A percentile compares a stretch with the other conserved stretches of the same genome.
These are phyloP conservation scores for Neofelis nebulosa DNA, from an alignment of 2,113 vertebrate species.

Conservation along the genomic window DNA sequence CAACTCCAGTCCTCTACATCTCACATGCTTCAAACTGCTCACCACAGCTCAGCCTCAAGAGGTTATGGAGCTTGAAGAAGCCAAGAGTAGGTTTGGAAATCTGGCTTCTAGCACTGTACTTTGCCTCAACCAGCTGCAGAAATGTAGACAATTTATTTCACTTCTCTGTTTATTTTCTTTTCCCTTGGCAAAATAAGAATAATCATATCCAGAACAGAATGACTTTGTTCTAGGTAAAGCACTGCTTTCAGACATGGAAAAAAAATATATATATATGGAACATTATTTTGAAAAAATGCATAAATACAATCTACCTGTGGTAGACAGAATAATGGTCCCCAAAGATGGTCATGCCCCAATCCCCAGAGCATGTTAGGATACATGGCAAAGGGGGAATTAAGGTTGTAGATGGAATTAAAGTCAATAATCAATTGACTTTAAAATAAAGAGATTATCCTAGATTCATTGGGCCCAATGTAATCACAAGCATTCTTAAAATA, in stretches of 20 bases:
- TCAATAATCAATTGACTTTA: neutral
- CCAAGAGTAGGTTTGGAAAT: neutral
- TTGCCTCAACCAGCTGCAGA: neutral
- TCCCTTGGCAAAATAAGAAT: neutral
- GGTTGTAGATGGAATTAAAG: neutral
- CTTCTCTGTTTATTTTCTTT: neutral
- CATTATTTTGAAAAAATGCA: slow-evolving; percentile 16
- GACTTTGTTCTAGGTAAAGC: neutral
- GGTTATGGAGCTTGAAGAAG: neutral
- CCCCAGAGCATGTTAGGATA: neutral
- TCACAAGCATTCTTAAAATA: neutral
- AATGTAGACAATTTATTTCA: neutral
- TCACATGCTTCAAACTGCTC: neutral
- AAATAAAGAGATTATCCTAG: neutral
- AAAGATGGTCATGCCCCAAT: neutral
- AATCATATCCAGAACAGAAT: neutral
- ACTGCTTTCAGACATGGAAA: neutral
- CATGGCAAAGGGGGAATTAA: neutral
- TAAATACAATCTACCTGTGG: neutral
- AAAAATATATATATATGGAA: neutral
- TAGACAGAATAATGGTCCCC: neutral
- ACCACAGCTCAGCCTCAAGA: neutral
- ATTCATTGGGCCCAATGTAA: neutral
- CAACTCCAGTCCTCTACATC: neutral
- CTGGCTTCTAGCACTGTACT: neutral